Base-by-base conservation (phyloP, 2,888 invertebrate genomes). In the Drosophila atripex region DNA sequence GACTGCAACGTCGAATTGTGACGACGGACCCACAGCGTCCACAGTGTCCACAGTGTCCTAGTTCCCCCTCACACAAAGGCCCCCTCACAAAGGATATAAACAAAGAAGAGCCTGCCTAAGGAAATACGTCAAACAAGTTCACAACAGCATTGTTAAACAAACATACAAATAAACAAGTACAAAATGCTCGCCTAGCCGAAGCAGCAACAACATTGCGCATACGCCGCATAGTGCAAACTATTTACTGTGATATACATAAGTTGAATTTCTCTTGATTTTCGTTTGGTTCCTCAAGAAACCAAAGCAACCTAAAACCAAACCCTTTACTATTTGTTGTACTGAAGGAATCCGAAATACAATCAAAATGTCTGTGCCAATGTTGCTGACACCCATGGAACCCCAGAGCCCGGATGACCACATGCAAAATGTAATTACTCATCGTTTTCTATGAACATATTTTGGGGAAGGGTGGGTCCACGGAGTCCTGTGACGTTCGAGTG, bases 341-440 rank as follows among this genome's bases (percentile, higher is more conserved):
- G 23, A 6, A 21, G 55, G 25, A 45, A 39, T 25, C 46, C 18
- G 18, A 39, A 56, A 57, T 38, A 25, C 21, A 58, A 45, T 32
- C 51, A 71, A 59, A 30, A 90, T 90, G 90, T 90, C 90, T 38
- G 88, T 88, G 39, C 88, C 90, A 51, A 85, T 88, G 80, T 57
- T 90, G 49, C 64, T 90, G 65, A 85, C 76, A 25, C 80, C 78
- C 43, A 59, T 88, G 78, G 89, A 90, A 58, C 58, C 86, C 18
- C 78, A 75, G 47, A 60, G 73, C 51, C 56, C 82, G 75, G 90
- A 90, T 50, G 89, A 90, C 49, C 88, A 89, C 71, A 86, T 78
- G 57, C 76, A 90, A 79, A 86, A 82, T 78, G 90, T 90, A 90
- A 89, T 49, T 84, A 78, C 47, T 39, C 23, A 43, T 12, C 30